Conservation (phyloP, 2,888 invertebrate genomes). For the Embidobia sp. region DNA sequence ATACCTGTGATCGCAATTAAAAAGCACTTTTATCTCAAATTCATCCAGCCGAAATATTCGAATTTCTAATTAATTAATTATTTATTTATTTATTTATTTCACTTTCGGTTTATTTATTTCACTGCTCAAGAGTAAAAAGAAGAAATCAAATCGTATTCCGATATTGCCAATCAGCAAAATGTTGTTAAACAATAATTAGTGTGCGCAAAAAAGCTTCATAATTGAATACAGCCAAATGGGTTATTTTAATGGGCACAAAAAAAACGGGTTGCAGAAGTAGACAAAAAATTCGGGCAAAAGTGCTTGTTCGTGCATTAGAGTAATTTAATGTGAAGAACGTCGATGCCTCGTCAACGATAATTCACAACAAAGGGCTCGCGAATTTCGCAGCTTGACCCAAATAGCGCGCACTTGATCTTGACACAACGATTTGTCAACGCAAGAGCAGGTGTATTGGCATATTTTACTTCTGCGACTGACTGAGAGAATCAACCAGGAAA, state of each 20-base stretch:
- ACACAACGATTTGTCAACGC: slow-evolving; percentile 42
- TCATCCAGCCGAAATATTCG: too few species aligned
- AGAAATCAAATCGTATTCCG: too few species aligned
- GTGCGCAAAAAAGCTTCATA: slow-evolving; percentile 11
- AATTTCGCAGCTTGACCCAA: slow-evolving; percentile 41
- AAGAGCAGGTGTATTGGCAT: slow-evolving; percentile 11
- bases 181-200: too few species aligned
- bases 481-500: background rate
- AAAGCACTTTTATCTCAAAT: too few species aligned
- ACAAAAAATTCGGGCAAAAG: slow-evolving; percentile 37
- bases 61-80: too few species aligned
- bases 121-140: too few species aligned
- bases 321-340: slow-evolving; percentile 35
- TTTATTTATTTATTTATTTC: too few species aligned
- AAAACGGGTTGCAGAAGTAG: background rate
- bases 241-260: slow-evolving; percentile 7
- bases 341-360: slow-evolving; percentile 49
- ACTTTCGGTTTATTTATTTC: too few species aligned
- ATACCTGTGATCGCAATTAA: too few species aligned
- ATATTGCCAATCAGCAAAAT: too few species aligned
- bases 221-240: slow-evolving; percentile 31
- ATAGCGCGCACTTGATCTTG: slow-evolving; percentile 56
- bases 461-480: slow-evolving; percentile 2
- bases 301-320: slow-evolving; percentile 45
- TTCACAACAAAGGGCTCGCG: slow-evolving; percentile 47